These are phyloP conservation scores for Lasioglossum vierecki DNA, from an alignment of 2,888 invertebrate genomes.

Conservation along the genomic window DNA sequence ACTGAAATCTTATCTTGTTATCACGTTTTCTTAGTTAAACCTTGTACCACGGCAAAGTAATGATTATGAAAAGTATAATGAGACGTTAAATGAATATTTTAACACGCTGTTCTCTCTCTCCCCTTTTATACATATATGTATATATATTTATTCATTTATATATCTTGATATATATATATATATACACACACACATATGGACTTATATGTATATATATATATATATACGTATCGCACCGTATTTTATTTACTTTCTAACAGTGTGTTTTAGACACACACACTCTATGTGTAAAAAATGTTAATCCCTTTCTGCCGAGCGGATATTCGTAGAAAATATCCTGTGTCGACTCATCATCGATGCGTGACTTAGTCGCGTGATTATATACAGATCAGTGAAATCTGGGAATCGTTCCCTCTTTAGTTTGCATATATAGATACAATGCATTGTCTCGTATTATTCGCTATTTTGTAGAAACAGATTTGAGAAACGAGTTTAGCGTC, in stretches of 20 bases:
- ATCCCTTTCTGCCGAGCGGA: conserved; percentile 17
- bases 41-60: conserved; percentile 48
- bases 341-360: conserved; percentile 15
- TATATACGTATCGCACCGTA: conserved; percentile 18
- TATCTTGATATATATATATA: conserved; percentile 10
- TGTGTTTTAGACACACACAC: conserved; percentile 46
- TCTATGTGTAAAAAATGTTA: conserved; percentile 51
- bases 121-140: not conserved
- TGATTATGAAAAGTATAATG: conserved; percentile 52
- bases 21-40: conserved; percentile 35
- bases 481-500: not conserved
- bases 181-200: conserved; percentile 32
- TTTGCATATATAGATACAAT: not conserved
- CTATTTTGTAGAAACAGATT: conserved; percentile 10
- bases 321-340: conserved; percentile 26
- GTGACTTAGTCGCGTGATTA: conserved; percentile 44
- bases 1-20: conserved; percentile 66
- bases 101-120: conserved; percentile 28
- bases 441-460: not conserved
- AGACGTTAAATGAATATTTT: conserved; percentile 39
- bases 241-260: conserved; percentile 44
- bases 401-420: conserved; percentile 14
- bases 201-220: conserved; percentile 20
- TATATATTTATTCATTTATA: conserved; percentile 33
- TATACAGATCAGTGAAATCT: conserved; percentile 52